These are phyloP conservation scores for Pica pica DNA, from an alignment of 2,113 vertebrate species.

Conservation along the genomic window DNA sequence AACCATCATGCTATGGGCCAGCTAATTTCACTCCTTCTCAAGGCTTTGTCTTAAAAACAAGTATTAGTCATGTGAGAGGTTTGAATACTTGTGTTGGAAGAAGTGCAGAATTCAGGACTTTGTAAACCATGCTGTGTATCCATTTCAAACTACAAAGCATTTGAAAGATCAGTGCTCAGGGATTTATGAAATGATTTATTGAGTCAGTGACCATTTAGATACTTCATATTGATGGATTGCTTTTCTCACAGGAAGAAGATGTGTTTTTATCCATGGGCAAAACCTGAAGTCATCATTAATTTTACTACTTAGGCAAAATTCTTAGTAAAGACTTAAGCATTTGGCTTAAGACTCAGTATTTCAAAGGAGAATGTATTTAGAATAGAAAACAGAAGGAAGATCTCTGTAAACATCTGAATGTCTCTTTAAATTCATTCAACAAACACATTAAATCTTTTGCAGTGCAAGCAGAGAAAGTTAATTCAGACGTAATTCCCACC, in stretches of 20 bases:
- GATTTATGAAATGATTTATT: neutral
- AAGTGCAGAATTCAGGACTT: neutral
- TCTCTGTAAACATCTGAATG: neutral
- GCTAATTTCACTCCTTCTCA: neutral
- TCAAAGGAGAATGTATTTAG: neutral
- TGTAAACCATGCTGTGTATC: neutral
- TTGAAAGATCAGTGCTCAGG: neutral
- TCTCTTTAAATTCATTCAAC: neutral
- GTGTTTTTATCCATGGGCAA: neutral
- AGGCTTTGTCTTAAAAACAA: neutral
- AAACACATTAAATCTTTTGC: neutral
- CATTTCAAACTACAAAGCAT: neutral
- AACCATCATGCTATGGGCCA: rapidly evolving
- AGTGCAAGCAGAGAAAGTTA: neutral
- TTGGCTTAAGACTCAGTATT: neutral
- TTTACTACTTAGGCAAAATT: neutral
- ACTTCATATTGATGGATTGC: neutral
- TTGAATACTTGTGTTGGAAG: neutral
- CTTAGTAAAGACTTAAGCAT: neutral
- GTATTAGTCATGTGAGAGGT: neutral
- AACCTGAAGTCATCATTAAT: neutral
- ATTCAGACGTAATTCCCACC: neutral
- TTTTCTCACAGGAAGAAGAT: neutral
- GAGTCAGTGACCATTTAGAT: neutral
- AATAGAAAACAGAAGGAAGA: neutral